Evolutionary conservation across 2,888 invertebrate genomes (phyloP).

Genomic region (Hetaerina titia): DNA sequence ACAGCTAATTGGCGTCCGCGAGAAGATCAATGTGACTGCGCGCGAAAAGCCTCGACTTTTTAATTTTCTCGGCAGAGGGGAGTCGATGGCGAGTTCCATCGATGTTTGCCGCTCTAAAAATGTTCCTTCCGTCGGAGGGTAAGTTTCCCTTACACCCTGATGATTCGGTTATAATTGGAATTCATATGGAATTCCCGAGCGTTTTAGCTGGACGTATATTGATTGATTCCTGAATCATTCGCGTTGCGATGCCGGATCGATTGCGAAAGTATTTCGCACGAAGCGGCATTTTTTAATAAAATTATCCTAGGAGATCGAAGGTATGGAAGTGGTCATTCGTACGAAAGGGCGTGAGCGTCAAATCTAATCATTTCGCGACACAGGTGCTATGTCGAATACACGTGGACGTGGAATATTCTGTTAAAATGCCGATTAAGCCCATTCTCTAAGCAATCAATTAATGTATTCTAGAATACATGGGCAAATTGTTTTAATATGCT

Average conservation of each 20-base stretch:
- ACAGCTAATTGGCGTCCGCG: slow-evolving; percentile 47
- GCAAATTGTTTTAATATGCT: not conserved
- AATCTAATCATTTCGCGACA: not conserved
- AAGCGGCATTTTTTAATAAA: not conserved
- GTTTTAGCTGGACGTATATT: not conserved
- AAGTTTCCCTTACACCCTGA: not conserved
- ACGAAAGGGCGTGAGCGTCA: too few relatives aligned
- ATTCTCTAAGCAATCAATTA: not conserved
- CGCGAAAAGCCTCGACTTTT: slow-evolving; percentile 29
- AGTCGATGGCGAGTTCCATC: not conserved
- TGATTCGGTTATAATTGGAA: not conserved
- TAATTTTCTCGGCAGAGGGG: not conserved
- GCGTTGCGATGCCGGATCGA: not conserved
- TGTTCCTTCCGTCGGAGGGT: not conserved
- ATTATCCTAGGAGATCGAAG: not conserved
- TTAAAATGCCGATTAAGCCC: not conserved
- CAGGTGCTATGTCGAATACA: not conserved
- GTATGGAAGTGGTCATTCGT: not conserved
- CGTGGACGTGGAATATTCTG: not conserved
- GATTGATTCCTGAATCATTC: not conserved
- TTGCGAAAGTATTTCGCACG: not conserved
- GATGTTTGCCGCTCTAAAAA: not conserved
- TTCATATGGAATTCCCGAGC: not conserved
- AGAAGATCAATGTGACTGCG: not conserved
- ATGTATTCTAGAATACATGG: not conserved